Base-by-base conservation (phyloP, 2,113 vertebrate genomes). In the Bombycilla garrulus region DNA sequence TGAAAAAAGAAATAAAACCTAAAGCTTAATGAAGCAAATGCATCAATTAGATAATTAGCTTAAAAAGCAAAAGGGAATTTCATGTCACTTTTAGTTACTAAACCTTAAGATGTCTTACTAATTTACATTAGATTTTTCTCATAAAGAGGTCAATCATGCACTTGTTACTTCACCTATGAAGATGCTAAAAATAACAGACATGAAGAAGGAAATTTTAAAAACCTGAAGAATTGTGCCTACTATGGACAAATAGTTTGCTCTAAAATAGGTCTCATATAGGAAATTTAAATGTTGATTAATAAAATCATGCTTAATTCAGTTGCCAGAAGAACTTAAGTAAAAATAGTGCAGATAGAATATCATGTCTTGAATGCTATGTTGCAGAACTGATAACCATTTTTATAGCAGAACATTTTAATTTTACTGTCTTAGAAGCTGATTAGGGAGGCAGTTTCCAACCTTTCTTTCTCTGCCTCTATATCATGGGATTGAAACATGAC, bases 21-120 rank as follows among this genome's bases (percentile, higher is more conserved):
- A 85, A 90, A 85, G 66, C 88, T 96, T 94, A 90, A 95, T 90
- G 86, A 96, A 94, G 83, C 45, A 69, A 87, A 86, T 61, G 61
- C 65, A 35, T 96, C 86, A 87, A 91, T 94, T 92, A 95, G 50
- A 76, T 91, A 76, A 95, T 94, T 95, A 93, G 74, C 70, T 95
- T 54, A 74, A 83, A 94, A 97, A 95, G 79, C 51, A 95, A 93
- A 87, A 58, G 90, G 40, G 69, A 90, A 69, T 82, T 94, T 95
- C 22, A 35, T 93, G 86, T 94, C 88, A 93, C 50, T 93, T 94
- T 88, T 92, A 88, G 60, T 81, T 80, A 71, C 65, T 62, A 80
- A 94, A 78, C 33, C 86, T 95, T 91, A 81, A 45, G 66, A 78
- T 62, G 62, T 53, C 73, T 48, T 83, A 44, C 38, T 80, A 73